phyloP scores from a whole-genome alignment of 2,113 vertebrate genomes.

The Strix aluco region DNA sequence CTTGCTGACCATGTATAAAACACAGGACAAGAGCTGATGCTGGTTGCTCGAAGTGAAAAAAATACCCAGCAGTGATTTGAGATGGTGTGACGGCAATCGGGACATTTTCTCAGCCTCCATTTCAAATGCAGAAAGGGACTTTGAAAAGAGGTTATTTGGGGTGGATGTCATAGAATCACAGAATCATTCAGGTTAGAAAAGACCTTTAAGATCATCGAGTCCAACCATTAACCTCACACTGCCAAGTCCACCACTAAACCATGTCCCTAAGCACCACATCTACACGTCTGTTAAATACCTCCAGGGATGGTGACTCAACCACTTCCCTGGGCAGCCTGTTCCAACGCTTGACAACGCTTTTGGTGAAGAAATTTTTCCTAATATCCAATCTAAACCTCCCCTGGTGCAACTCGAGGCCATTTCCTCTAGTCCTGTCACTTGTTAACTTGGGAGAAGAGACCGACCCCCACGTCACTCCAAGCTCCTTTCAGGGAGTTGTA shows the following conservation, averaged over 20 bases:
- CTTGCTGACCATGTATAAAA: constrained; percentile 30
- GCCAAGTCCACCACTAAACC: background rate
- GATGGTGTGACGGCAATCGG: background rate
- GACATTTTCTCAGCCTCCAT: background rate
- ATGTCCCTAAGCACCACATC: background rate
- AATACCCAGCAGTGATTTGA: background rate
- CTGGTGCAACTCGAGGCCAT: background rate
- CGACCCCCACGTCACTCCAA: too few species aligned
- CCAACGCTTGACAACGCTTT: too few species aligned
- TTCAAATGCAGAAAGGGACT: background rate
- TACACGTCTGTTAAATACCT: accelerated
- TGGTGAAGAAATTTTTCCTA: background rate
- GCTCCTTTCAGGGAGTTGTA: background rate
- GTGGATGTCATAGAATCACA: background rate
- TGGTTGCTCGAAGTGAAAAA: background rate
- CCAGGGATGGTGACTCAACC: background rate
- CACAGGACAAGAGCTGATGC: background rate
- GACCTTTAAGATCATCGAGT: background rate
- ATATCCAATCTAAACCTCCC: background rate
- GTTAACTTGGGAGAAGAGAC: background rate
- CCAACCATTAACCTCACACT: background rate
- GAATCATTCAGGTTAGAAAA: background rate
- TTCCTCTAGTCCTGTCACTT: background rate
- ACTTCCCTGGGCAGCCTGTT: too few species aligned
- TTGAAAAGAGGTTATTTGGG: background rate